Base-by-base conservation (phyloP, 1,140 invertebrate species). In the Aethina tumida region DNA sequence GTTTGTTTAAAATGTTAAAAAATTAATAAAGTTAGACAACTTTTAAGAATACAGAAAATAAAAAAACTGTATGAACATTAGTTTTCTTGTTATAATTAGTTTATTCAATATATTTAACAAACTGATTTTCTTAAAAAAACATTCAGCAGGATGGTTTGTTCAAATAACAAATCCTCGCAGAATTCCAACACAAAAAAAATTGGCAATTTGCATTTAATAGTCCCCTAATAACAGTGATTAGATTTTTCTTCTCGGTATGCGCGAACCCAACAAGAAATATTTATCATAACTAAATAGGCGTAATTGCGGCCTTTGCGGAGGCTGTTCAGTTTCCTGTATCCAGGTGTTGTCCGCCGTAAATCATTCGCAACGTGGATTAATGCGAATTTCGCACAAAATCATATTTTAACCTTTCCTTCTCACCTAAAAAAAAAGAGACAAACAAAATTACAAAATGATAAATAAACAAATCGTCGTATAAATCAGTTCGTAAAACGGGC, bases 301-400 rank as follows among this genome's bases (percentile, higher is more conserved):
- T 26, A 26, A 26, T 26, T 26, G 24, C 24, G n/a, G 24, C 24
- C n/a, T 26, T 26, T 26, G 24, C 24, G 14, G 24, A 26, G 24
- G 24, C 5, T 10, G 24, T 26, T 26, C 5, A 26, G 24, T 3
- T 26, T 13, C 24, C 24, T 26, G n/a, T 13, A 13, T n/a, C 24
- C 24, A 26, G 24, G 24, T 26, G 24, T 26, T 26, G n/a, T 26
- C 24, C 13, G 14, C 13, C 13, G 14, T 26, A 26, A 26, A 26
- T 26, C 24, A 26, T 13, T 26, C 2, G 14, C n/a, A n/a, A 10
- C 24, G 24, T 26, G 14, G 14, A 13, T 10, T 13, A 26, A n/a
- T 10, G n/a, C 13, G 14, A 10, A 26, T 26, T 13, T 4, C 24
- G n/a, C 4, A 13, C 24, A 5, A 26, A 26, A n/a, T 26, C 5